phyloP scores from a whole-genome alignment of 2,797 vertebrate genomes.

The Bryconaethiops microstoma region DNA sequence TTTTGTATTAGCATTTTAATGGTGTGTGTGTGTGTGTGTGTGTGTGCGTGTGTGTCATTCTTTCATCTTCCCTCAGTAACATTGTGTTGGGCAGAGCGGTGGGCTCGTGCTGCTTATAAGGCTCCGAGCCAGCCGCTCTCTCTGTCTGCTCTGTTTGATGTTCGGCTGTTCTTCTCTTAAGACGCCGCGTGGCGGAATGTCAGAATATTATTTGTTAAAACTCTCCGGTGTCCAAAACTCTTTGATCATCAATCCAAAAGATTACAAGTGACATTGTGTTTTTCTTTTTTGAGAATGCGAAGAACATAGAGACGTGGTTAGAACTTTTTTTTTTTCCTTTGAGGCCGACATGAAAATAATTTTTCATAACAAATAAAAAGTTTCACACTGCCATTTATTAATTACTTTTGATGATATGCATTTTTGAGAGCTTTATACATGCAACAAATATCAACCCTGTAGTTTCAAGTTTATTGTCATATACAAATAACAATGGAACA shows the following conservation, averaged over 20 bases:
- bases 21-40: background rate
- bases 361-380: no score
- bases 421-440: no score
- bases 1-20: slow-evolving; percentile 61
- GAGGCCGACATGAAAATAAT: no score
- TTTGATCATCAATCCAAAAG: slow-evolving; percentile 46
- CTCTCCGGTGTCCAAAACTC: slow-evolving; percentile 49
- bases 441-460: no score
- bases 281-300: background rate
- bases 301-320: background rate
- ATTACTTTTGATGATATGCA: no score
- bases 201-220: slow-evolving; percentile 53
- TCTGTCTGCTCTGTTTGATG: slow-evolving; percentile 61
- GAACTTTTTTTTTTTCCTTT: background rate
- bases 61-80: slow-evolving; percentile 48
- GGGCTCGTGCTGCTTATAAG: slow-evolving; percentile 58
- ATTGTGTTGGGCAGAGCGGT: slow-evolving; percentile 53
- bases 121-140: slow-evolving; percentile 53
- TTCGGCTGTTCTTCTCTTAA: slow-evolving; percentile 57
- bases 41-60: background rate
- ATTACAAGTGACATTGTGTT: slow-evolving; percentile 28
- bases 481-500: no score
- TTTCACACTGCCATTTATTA: no score
- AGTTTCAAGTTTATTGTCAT: no score
- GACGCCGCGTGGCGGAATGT: slow-evolving; percentile 44